Conservation (phyloP, 2,113 vertebrate species). For the Carollia perspicillata region DNA sequence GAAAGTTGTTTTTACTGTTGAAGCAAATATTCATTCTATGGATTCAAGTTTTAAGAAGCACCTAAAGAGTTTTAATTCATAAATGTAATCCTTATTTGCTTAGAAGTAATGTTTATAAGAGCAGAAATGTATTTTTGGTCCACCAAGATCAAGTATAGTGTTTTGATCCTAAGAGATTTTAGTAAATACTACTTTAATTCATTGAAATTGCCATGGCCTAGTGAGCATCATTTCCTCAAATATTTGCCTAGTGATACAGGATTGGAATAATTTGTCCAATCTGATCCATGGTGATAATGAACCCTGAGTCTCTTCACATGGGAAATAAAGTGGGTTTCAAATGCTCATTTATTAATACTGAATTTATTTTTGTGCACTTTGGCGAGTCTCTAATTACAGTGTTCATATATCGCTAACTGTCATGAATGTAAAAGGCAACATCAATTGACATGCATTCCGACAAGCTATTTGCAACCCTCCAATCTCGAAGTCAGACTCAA, state of each 20-base stretch:
- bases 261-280: neutral
- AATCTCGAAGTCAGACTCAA: constrained; percentile 1
- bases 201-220: neutral
- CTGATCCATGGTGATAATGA: neutral
- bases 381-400: constrained; percentile 22
- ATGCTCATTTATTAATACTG: constrained; percentile 21
- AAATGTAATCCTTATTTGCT: neutral
- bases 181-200: neutral
- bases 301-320: neutral
- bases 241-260: neutral
- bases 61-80: neutral
- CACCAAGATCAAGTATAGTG: neutral
- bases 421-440: constrained; percentile 13
- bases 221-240: neutral
- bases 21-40: neutral
- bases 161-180: neutral
- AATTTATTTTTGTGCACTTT: constrained; percentile 44
- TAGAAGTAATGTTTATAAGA: neutral
- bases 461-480: constrained; percentile 34
- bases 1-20: neutral
- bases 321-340: neutral
- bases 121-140: neutral
- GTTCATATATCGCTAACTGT: neutral
- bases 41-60: neutral
- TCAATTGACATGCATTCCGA: neutral